Evolutionary conservation across 1,140 invertebrate species (phyloP).

Genomic region (Sitobion miscanthi): DNA sequence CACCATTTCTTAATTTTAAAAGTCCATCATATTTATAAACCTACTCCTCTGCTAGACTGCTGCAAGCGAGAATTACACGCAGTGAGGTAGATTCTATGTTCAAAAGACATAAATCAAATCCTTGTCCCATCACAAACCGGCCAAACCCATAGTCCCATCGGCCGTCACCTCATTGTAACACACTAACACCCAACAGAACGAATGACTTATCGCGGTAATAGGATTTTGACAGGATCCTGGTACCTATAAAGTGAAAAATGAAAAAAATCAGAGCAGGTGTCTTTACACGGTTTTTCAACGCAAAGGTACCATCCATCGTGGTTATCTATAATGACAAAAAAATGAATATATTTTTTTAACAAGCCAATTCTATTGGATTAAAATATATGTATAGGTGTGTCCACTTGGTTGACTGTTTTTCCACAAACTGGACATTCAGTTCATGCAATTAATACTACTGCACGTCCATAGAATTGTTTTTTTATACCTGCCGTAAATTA

Average conservation of each 20-base stretch:
- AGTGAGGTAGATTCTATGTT: not conserved
- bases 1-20: slow-evolving; percentile 8
- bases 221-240: slow-evolving; percentile 36
- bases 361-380: not conserved
- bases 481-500: not conserved
- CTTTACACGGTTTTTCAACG: not conserved
- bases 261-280: not conserved
- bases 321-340: not conserved
- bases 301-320: slow-evolving; percentile 13
- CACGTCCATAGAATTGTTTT: not conserved
- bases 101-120: slow-evolving; percentile 50
- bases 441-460: not conserved
- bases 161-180: not conserved
- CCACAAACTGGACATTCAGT: not conserved
- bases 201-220: slow-evolving; percentile 50
- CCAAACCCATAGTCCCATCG: no score
- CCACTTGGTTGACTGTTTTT: not conserved
- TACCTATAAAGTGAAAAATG: slow-evolving; percentile 36
- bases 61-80: not conserved
- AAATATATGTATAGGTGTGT: not conserved
- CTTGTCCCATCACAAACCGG: not conserved
- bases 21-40: not conserved
- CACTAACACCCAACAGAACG: not conserved
- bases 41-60: not conserved
- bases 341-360: not conserved